Evolutionary conservation across 2,797 vertebrate genomes (phyloP).

Genomic region (Falco novaeseelandiae): DNA sequence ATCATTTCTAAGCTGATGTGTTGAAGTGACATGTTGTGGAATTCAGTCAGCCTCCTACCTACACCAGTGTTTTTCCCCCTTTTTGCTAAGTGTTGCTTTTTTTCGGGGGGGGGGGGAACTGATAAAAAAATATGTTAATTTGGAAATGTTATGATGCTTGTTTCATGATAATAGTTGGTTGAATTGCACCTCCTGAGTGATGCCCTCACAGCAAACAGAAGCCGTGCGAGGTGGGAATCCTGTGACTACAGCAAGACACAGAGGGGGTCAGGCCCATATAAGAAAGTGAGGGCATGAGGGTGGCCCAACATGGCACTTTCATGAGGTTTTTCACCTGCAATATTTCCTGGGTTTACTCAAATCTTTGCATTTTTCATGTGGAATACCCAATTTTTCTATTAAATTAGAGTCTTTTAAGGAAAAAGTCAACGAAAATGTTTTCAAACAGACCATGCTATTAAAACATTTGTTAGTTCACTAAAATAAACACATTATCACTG

Average conservation of each 20-base stretch:
- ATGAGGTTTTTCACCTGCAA: neutral
- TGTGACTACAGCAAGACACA: neutral
- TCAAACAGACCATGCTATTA: neutral
- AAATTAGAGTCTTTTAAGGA: slow-evolving; percentile 13
- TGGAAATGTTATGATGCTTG: neutral
- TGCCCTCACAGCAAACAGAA: neutral
- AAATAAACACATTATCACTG: neutral
- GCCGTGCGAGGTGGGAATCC: neutral
- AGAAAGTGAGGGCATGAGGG: neutral
- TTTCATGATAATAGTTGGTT: neutral
- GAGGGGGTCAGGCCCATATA: neutral
- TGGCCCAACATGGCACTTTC: neutral
- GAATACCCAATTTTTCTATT: neutral
- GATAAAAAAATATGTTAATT: neutral
- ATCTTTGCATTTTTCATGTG: neutral
- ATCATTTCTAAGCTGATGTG: neutral
- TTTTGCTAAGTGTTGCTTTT: neutral
- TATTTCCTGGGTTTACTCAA: neutral
- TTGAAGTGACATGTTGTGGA: neutral
- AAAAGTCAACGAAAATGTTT: neutral
- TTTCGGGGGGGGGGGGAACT: rapidly evolving
- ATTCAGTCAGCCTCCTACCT: neutral
- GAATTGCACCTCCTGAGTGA: neutral
- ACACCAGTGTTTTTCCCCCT: neutral
- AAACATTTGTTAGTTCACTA: neutral